phyloP scores from a whole-genome alignment of 35 echinoderm and acorn worm genomes.

The Amphiura filiformis region DNA sequence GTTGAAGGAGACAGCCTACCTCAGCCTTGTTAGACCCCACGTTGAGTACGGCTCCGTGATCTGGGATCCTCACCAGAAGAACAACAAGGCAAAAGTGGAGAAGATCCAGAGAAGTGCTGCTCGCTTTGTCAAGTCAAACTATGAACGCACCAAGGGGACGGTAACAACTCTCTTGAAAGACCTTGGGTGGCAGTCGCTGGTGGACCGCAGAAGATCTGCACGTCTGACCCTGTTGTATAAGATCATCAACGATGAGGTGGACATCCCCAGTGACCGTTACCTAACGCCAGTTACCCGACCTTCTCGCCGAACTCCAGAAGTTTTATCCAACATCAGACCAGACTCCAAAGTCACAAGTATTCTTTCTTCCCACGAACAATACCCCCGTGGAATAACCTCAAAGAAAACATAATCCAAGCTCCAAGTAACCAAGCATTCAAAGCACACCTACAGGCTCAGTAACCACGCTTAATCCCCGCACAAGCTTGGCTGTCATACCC shows the following conservation, averaged over 20 bases:
- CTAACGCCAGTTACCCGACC: neutral
- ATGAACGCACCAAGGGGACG: neutral
- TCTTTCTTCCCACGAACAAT: conserved; percentile 4
- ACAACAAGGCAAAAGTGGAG: neutral
- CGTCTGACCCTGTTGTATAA: conserved; percentile 12
- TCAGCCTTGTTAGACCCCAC: neutral
- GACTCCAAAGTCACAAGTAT: neutral
- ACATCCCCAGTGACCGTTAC: conserved; percentile 12
- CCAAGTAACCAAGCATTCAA: no score
- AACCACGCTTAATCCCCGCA: no score
- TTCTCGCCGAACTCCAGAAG: neutral
- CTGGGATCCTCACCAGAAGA: conserved; percentile 9
- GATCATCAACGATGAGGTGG: neutral
- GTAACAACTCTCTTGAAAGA: neutral
- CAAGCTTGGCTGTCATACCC: no score
- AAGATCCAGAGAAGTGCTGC: neutral
- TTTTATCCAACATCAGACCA: neutral
- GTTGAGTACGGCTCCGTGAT: neutral
- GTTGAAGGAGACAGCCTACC: neutral
- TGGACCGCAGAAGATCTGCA: neutral
- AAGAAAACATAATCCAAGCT: neutral
- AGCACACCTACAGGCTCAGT: no score
- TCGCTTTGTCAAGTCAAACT: neutral
- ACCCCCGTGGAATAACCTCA: neutral
- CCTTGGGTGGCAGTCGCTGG: conserved; percentile 10